Conservation (phyloP, 2,113 vertebrate species). For the Marmota flaviventris region DNA sequence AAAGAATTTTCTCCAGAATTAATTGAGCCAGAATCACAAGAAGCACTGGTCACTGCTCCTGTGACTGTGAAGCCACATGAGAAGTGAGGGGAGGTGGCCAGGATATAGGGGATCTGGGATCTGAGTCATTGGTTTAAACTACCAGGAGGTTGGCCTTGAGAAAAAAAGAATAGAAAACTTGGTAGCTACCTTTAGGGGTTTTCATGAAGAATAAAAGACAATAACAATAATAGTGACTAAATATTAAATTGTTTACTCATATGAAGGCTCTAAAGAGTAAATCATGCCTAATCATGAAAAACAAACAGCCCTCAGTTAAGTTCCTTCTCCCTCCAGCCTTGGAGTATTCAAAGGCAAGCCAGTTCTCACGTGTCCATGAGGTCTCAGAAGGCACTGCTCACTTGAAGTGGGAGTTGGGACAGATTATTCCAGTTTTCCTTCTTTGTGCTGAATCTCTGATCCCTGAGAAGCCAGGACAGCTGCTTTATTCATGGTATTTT, state of each 20-base stretch:
- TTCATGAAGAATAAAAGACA: background rate
- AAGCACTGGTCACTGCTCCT: background rate
- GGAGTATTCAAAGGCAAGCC: background rate
- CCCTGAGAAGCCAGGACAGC: constrained; percentile 12
- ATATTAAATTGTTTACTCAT: background rate
- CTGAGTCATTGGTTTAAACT: background rate
- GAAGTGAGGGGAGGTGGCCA: background rate
- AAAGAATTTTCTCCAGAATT: background rate
- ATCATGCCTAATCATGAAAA: constrained; percentile 13
- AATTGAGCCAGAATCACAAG: constrained; percentile 1
- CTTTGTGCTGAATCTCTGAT: background rate
- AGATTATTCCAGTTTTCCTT: constrained; percentile 20
- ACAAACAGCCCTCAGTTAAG: background rate
- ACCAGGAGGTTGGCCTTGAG: background rate
- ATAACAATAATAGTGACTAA: background rate
- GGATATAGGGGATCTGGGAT: background rate
- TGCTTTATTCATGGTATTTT: background rate
- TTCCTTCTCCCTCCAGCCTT: background rate
- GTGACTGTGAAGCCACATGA: background rate
- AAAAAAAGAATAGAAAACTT: background rate
- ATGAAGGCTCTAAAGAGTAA: background rate
- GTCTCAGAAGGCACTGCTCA: background rate
- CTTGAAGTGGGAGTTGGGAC: background rate
- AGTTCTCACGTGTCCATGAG: background rate
- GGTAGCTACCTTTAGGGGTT: background rate